Conservation (phyloP, 2,113 vertebrate genomes). For the Nerophis lumbriciformis region DNA sequence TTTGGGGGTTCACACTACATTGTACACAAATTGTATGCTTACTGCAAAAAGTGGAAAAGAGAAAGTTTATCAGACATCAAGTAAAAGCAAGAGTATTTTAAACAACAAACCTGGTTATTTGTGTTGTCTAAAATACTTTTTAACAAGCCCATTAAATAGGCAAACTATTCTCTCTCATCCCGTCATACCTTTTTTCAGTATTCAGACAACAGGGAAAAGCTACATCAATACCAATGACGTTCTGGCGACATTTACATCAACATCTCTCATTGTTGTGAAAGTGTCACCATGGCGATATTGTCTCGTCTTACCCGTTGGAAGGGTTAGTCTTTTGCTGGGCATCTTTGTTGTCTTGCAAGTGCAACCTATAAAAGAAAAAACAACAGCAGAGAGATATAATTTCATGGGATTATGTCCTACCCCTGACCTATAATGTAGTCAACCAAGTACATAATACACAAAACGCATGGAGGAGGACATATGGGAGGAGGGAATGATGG, state of each 20-base stretch:
- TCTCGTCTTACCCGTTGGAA: conserved; percentile 50
- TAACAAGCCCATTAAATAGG: not conserved
- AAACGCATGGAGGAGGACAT: too few species aligned
- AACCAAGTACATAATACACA: too few species aligned
- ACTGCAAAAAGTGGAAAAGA: not conserved
- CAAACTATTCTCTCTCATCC: not conserved
- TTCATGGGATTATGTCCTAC: conserved; percentile 39
- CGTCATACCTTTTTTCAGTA: conserved; percentile 6
- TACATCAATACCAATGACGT: not conserved
- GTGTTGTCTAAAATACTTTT: not conserved
- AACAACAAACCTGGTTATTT: not conserved
- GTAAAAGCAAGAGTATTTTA: not conserved
- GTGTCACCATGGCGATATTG: not conserved
- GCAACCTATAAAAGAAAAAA: conserved; percentile 61
- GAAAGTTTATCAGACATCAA: not conserved
- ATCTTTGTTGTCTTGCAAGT: conserved; percentile 48
- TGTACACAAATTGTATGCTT: not conserved
- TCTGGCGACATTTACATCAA: not conserved
- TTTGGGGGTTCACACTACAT: not conserved
- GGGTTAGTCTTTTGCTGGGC: conserved; percentile 34
- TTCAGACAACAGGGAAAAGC: conserved; percentile 13
- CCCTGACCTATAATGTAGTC: not conserved
- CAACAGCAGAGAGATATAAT: conserved; percentile 24
- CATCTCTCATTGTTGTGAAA: not conserved
- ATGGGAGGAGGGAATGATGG: too few species aligned